Conservation (phyloP, 2,888 invertebrate genomes). For the Laspeyria flexula region DNA sequence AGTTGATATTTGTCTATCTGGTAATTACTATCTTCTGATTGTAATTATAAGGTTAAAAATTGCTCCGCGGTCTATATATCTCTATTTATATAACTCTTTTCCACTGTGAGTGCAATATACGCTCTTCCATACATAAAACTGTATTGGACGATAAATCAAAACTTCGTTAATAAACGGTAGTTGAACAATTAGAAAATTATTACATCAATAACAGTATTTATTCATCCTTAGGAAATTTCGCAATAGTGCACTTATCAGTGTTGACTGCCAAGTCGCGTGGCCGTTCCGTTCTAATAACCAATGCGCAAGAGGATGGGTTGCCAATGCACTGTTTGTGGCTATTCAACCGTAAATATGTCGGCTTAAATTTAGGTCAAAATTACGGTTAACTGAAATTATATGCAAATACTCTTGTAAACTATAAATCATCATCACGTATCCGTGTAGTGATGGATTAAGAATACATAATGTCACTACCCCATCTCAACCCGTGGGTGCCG, state of each 20-base stretch:
- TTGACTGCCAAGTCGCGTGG: not conserved
- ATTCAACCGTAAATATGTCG: not conserved
- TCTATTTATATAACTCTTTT: no score
- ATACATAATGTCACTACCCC: no score
- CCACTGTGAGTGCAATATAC: no score
- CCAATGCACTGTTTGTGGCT: not conserved
- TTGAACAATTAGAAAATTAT: not conserved
- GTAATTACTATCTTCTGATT: no score
- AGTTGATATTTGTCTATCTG: no score
- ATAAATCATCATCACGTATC: no score
- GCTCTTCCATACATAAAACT: no score
- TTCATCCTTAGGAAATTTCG: not conserved
- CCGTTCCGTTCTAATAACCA: constrained; percentile 3
- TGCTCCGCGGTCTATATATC: no score
- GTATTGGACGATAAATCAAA: not conserved
- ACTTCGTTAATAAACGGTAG: not conserved
- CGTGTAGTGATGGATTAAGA: no score
- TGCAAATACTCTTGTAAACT: no score
- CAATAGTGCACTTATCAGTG: not conserved
- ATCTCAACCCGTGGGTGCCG: no score
- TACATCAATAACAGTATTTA: not conserved
- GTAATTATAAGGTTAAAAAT: no score
- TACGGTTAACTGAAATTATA: not conserved
- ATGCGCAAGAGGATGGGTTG: constrained; percentile 3
- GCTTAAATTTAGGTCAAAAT: not conserved